A percentile compares a stretch with the other conserved stretches of the same genome.
phyloP scores from a whole-genome alignment of 2,888 invertebrate genomes.

The Dusona sp. region DNA sequence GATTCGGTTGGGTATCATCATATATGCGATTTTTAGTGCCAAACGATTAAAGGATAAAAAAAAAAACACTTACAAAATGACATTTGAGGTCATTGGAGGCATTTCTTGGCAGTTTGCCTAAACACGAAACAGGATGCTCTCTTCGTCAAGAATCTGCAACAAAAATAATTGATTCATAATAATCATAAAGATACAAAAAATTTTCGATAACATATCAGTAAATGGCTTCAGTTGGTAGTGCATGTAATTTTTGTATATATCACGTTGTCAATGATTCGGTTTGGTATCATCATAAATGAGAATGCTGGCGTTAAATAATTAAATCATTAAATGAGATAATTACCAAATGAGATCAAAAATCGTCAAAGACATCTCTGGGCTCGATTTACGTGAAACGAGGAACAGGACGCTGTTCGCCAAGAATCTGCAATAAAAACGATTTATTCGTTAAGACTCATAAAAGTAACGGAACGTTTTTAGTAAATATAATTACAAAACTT shows the following conservation, averaged over 20 bases:
- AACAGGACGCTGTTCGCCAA: too few relatives aligned
- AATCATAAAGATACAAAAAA: not conserved
- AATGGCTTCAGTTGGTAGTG: conserved; percentile 60
- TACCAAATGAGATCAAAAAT: too few relatives aligned
- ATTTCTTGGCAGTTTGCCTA: not conserved
- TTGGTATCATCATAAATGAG: conserved; percentile 46
- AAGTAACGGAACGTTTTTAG: too few relatives aligned
- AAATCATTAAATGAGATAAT: not conserved
- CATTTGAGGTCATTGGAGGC: not conserved
- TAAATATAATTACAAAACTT: conserved; percentile 7
- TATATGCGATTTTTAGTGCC: not conserved
- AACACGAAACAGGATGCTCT: not conserved
- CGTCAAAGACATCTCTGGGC: too few relatives aligned
- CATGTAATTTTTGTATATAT: conserved; percentile 61
- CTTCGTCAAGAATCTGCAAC: not conserved
- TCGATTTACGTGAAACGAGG: too few relatives aligned
- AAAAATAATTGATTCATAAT: not conserved
- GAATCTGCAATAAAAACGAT: too few relatives aligned
- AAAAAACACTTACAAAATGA: not conserved
- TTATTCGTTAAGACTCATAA: too few relatives aligned
- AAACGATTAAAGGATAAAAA: not conserved
- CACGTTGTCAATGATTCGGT: conserved; percentile 65
- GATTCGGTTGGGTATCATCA: conserved; percentile 62
- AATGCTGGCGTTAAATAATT: not conserved
- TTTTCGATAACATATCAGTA: not conserved